Percentiles rank a stretch among this genome's conserved stretches.
These are phyloP conservation scores for Macquaria australasica DNA, from an alignment of 2,113 vertebrate genomes.

Conservation along the genomic window DNA sequence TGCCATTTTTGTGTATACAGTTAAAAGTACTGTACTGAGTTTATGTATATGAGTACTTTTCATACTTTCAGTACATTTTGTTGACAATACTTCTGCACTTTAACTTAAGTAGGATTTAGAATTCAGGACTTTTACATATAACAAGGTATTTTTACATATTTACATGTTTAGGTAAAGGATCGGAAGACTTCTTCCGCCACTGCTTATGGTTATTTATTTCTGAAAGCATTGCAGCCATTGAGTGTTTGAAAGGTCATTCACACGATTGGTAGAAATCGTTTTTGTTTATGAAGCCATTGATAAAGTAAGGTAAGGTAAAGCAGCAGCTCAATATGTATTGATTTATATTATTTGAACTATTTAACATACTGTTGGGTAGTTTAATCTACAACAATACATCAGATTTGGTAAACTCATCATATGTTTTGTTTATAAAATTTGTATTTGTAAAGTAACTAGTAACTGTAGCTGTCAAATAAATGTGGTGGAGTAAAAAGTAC, in stretches of 20 bases:
- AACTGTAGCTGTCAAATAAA: background rate
- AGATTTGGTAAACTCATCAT: background rate
- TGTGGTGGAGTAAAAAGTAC: background rate
- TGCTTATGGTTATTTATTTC: background rate
- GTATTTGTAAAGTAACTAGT: background rate
- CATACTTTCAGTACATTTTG: too few relatives aligned
- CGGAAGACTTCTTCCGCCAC: background rate
- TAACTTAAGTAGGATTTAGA: background rate
- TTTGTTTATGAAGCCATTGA: background rate
- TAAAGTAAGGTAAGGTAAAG: too few relatives aligned
- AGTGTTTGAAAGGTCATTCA: background rate
- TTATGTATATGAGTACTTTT: background rate
- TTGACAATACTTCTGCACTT: background rate
- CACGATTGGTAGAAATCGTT: background rate
- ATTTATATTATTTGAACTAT: too few relatives aligned
- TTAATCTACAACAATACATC: background rate
- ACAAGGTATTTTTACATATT: background rate
- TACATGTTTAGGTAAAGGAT: background rate
- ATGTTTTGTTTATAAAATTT: background rate
- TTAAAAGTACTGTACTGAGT: background rate
- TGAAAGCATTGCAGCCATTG: background rate
- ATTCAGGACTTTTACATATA: too few relatives aligned
- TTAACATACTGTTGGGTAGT: background rate
- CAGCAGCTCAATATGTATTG: background rate
- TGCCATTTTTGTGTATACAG: background rate